Evolutionary conservation across 2,797 vertebrate species (phyloP).

Genomic region (Sebastes reedi): DNA sequence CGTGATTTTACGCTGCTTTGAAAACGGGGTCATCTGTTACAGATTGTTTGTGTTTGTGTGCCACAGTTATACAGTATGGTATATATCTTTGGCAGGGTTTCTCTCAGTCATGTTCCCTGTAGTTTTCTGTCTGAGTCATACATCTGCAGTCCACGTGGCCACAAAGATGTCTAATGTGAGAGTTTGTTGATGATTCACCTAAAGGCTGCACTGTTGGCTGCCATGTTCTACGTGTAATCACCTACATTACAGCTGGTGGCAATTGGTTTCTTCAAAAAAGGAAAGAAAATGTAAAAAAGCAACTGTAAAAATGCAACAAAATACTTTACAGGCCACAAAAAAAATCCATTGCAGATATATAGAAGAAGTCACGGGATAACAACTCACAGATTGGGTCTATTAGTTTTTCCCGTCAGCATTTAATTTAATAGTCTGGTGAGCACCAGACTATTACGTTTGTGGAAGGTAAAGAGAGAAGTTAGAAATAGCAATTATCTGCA

Average conservation of each 20-base stretch:
- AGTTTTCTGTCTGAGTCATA: slow-evolving; percentile 36
- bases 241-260: background rate
- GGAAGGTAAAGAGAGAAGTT: background rate
- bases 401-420: background rate
- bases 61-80: background rate
- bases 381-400: background rate
- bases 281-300: background rate
- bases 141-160: slow-evolving; percentile 43
- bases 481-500: background rate
- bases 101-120: slow-evolving; percentile 3
- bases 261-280: background rate
- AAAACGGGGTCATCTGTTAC: slow-evolving; percentile 15
- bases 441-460: background rate
- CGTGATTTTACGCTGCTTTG: background rate
- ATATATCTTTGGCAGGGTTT: background rate
- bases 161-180: background rate
- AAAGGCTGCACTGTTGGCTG: background rate
- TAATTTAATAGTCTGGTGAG: background rate
- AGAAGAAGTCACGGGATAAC: background rate
- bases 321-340: background rate
- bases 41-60: slow-evolving; percentile 8
- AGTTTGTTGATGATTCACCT: slow-evolving; percentile 26
- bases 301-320: background rate
- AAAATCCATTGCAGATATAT: background rate
- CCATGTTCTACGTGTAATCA: background rate